Evolutionary conservation across 2,888 invertebrate genomes (phyloP).

Genomic region (Rhagophthalmus giganteus): DNA sequence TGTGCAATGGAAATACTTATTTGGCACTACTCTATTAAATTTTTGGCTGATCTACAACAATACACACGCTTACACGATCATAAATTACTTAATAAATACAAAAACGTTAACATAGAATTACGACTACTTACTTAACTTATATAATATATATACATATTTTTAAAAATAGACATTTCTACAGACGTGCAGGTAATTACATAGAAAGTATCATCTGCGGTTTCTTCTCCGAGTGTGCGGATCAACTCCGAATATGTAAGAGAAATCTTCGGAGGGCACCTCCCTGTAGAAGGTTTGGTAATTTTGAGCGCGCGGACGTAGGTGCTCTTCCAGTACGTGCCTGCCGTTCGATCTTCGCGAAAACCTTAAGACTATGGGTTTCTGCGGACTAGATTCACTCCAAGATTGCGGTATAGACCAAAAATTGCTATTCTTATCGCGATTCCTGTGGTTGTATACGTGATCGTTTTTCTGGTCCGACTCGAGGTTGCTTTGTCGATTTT

Average conservation of each 20-base stretch:
- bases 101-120: slow-evolving; percentile 14
- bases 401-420: slow-evolving; percentile 43
- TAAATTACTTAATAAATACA: slow-evolving; percentile 16
- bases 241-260: slow-evolving; percentile 47
- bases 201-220: slow-evolving; percentile 26
- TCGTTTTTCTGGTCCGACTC: too few relatives aligned
- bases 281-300: slow-evolving; percentile 40
- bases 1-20: too few relatives aligned
- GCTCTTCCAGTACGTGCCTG: slow-evolving; percentile 17
- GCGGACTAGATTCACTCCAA: slow-evolving; percentile 40
- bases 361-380: slow-evolving; percentile 47
- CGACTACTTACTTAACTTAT: too few relatives aligned
- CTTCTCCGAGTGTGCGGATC: slow-evolving; percentile 30
- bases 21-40: too few relatives aligned
- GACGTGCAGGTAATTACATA: slow-evolving; percentile 21
- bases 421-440: slow-evolving; percentile 42
- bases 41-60: slow-evolving; percentile 7
- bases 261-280: slow-evolving; percentile 45
- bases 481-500: slow-evolving; percentile 6
- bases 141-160: slow-evolving; percentile 23
- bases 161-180: slow-evolving; percentile 13
- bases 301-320: slow-evolving; percentile 24
- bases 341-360: slow-evolving; percentile 43
- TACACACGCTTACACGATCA: slow-evolving; percentile 18
- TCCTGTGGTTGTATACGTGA: slow-evolving; percentile 35